A percentile compares a stretch with the other conserved stretches of the same genome.
These are phyloP conservation scores for Rattus rattus DNA, from an alignment of 2,113 vertebrate species.

Conservation along the genomic window DNA sequence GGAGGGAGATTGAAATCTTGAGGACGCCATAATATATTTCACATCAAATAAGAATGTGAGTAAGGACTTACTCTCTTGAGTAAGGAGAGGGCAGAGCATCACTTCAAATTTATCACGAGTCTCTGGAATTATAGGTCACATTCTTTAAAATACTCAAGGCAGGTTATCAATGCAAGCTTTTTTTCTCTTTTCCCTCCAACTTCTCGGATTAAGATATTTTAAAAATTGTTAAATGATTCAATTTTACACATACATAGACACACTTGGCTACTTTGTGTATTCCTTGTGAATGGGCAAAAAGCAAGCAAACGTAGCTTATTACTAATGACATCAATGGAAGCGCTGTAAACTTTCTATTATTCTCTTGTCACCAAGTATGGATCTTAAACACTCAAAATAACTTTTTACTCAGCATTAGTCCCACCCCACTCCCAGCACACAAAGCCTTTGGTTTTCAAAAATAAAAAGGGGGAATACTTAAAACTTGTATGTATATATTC, in stretches of 20 bases:
- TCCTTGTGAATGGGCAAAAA: slow-evolving; percentile 32
- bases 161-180: background rate
- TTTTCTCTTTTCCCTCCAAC: slow-evolving; percentile 23
- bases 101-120: background rate
- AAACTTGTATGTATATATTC: slow-evolving; percentile 64
- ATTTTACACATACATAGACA: slow-evolving; percentile 25
- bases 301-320: slow-evolving; percentile 22
- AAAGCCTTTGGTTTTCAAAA: slow-evolving; percentile 65
- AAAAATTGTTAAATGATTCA: background rate
- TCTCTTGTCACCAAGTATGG: background rate
- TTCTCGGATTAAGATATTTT: slow-evolving; percentile 24
- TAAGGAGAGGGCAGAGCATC: background rate
- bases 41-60: background rate
- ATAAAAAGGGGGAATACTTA: slow-evolving; percentile 71
- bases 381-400: slow-evolving; percentile 16
- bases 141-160: background rate
- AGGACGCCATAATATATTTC: background rate
- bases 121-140: slow-evolving; percentile 13
- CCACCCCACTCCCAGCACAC: background rate
- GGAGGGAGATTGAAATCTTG: background rate
- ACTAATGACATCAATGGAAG: slow-evolving; percentile 49
- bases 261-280: slow-evolving; percentile 8
- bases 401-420: slow-evolving; percentile 37
- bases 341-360: background rate
- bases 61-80: background rate